These are phyloP conservation scores for Tachypleus tridentatus DNA, from an alignment of 1,140 invertebrate species.

Conservation along the genomic window DNA sequence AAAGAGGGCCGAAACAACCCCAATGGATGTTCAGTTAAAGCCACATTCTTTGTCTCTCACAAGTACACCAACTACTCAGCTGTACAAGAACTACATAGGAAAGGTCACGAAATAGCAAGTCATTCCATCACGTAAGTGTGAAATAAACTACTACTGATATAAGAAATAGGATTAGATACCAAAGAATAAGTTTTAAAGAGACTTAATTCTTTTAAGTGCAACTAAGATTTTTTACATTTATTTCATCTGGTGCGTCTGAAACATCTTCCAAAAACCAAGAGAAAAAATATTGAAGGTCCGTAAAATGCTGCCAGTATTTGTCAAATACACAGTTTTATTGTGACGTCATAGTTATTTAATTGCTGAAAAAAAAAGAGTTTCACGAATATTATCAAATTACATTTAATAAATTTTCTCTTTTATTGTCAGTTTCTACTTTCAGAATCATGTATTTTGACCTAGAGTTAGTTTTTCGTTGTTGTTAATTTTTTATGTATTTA, in stretches of 20 bases:
- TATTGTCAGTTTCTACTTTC: too few species aligned
- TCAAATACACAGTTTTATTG: too few species aligned
- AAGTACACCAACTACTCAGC: conserved; percentile 92
- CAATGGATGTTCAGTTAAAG: conserved; percentile 80
- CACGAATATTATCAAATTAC: too few species aligned
- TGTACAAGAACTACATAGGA: conserved; percentile 73
- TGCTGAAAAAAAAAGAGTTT: background rate
- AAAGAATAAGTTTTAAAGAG: background rate
- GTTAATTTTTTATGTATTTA: background rate
- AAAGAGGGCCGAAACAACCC: conserved; percentile 35
- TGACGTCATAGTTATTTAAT: too few species aligned
- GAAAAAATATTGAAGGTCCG: too few species aligned
- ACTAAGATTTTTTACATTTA: conserved; percentile 3
- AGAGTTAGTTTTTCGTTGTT: background rate
- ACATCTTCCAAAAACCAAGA: too few species aligned
- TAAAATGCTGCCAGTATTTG: too few species aligned
- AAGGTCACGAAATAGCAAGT: conserved; percentile 83
- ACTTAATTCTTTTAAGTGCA: background rate
- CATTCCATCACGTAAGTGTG: conserved; percentile 64
- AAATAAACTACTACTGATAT: background rate
- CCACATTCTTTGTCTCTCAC: conserved; percentile 91
- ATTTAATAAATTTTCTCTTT: too few species aligned
- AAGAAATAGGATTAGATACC: background rate
- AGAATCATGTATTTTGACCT: conserved; percentile 2
- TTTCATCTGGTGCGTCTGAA: background rate